Conservation (phyloP, 2,797 vertebrate species). For the Falco novaeseelandiae region DNA sequence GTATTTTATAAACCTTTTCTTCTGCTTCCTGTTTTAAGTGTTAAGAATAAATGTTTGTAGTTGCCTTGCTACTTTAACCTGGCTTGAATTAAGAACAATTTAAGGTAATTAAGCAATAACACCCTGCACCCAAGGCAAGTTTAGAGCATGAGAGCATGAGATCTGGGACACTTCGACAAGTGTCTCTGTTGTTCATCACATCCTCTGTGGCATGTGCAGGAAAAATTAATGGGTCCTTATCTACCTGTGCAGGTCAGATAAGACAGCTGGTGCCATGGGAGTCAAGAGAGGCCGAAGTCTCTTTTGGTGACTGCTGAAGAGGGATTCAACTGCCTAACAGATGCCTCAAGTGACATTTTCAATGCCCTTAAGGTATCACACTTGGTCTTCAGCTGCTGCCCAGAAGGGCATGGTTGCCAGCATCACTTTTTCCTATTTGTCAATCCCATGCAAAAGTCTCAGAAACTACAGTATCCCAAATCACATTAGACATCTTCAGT, state of each 20-base stretch:
- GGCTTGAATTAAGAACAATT: neutral
- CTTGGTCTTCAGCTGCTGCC: neutral
- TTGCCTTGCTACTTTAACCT: neutral
- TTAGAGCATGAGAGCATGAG: neutral
- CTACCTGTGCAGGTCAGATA: neutral
- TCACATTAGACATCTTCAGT: neutral
- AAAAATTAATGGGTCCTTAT: neutral
- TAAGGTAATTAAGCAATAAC: neutral
- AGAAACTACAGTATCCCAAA: neutral
- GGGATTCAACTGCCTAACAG: neutral
- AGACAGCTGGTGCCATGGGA: neutral
- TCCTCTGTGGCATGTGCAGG: neutral
- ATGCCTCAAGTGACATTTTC: neutral
- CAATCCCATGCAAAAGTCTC: neutral
- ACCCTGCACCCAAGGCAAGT: neutral
- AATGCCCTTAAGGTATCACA: neutral
- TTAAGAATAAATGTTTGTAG: neutral
- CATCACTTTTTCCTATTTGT: neutral
- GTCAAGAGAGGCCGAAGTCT: neutral
- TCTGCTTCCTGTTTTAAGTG: neutral
- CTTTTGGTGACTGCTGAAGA: neutral
- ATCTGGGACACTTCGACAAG: neutral
- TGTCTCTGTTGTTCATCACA: neutral
- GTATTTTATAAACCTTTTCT: neutral
- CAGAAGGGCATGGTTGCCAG: neutral